Evolutionary conservation across 2,113 vertebrate species (phyloP), one percentile per base, ranked within the genome.

Genomic region (Strix uralensis): DNA sequence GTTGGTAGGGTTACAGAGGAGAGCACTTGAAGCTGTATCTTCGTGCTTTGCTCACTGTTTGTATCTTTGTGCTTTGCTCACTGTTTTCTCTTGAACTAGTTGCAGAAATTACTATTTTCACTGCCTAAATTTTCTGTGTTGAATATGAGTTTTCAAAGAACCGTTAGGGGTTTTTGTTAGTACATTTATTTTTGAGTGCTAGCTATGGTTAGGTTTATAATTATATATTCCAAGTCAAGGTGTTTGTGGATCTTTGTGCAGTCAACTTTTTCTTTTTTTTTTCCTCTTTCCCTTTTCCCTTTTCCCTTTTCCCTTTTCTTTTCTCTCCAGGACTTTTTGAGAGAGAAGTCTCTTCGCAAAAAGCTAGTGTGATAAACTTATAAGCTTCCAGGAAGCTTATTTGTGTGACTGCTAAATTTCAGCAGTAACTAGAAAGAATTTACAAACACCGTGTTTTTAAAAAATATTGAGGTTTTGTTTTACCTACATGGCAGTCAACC

Each of bases 391-490:
- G 47, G n/a, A 46, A 44, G 13, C 26, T 63, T 46, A 3, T 54
- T 94, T 86, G 40, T 86, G 0, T 70, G n/a, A 63, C 66, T 79
- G 34, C 26, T 66, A 10, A 29, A 23, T 75, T 86, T 71, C 36
- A 36, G 44, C 16, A 1, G 0, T 22, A 61, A 62, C 34, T 15
- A 78, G 63, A 58, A 90, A 57, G 57, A 57, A 44, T 11, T 69
- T 71, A 79, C n/a, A 90, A 67, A 72, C 27, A 36, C 73, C 26
- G 2, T 29, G 40, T 67, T 38, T 74, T 88, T 23, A 54, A 83
- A 59, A 70, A 93, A 77, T 58, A 71, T 4, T 55, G 58, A 81
- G 72, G 69, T 78, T 95, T 83, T 96, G 63, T 83, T 95, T 92
- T 78, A 83, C 55, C 72, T 87, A 42, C 9, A 0, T 84, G 91